Base-by-base conservation (phyloP, 2,888 invertebrate genomes). In the Lottia scabra region DNA sequence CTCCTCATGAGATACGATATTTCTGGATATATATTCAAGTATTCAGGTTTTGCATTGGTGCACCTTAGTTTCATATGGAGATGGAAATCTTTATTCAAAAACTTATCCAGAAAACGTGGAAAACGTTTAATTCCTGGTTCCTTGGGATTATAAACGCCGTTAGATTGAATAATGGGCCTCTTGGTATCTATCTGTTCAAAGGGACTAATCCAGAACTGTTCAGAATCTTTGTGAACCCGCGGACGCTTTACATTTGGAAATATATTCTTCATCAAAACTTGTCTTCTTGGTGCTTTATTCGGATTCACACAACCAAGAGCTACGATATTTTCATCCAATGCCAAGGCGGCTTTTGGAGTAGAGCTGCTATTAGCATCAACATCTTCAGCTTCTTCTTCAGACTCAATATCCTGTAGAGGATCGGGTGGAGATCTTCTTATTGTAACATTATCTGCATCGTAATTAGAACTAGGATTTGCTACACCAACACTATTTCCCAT, bases 181-280 rank as follows among this genome's bases (percentile, higher is more conserved):
- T 19, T 43, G 46, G 44, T 27, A 27, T 63, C 45, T 12, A 27
- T 2, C 6, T 23, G 23, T 65, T 70, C 70, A 65, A 64, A 70
- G n/a, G 70, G 70, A 46, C 70, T 70, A 45, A 65, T 65, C 70
- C 70, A 70, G 46, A 65, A 65, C 30, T 65, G 46, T 0, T 23
- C 23, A 56, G 56, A 19, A 15, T 56, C 23, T 19, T 23, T 56
- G 56, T 56, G 19, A 12, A 56, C 56, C 13, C 56, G 19, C 15
- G 56, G 19, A 23, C 23, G 19, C 23, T 23, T 56, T 19, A n/a
- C 23, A 23, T 56, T 56, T 23, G 56, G 56, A 23, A 56, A 56
- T 10, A 56, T 56, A 23, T 56, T 23, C 23, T 23, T 56, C 56
- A 56, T 56, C 23, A 19, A 56, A 56, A 56, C 19, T 23, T 56